A percentile compares a stretch with the other conserved stretches of the same genome.
These are phyloP conservation scores for Stomatorhinus ivindoensis DNA, from an alignment of 2,113 vertebrate species.

Conservation along the genomic window DNA sequence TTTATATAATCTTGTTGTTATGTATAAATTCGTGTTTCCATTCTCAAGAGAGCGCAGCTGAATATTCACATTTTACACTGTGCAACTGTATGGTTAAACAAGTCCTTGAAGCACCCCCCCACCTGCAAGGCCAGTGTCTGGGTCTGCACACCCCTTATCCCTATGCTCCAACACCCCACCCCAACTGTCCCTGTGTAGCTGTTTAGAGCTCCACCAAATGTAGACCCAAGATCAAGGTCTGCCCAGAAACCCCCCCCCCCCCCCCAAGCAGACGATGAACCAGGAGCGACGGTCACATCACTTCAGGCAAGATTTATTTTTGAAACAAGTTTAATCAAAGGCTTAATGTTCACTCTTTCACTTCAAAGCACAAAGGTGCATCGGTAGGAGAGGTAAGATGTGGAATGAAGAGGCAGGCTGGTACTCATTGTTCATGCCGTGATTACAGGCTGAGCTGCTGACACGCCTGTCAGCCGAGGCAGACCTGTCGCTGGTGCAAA, in stretches of 20 bases:
- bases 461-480: not conserved
- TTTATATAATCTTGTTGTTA: slow-evolving; percentile 15
- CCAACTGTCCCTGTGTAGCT: not conserved
- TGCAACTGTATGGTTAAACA: not conserved
- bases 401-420: not conserved
- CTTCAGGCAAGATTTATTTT: not conserved
- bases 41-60: not conserved
- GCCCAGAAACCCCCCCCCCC: not conserved
- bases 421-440: not conserved
- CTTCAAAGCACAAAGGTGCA: slow-evolving; percentile 19
- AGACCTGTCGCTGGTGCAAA: slow-evolving; percentile 24
- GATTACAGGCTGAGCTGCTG: not conserved
- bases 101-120: not conserved
- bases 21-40: not conserved
- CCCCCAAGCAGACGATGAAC: not conserved
- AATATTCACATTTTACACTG: slow-evolving; percentile 7
- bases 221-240: not conserved
- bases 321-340: not conserved
- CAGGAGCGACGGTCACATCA: not conserved
- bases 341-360: slow-evolving; percentile 12
- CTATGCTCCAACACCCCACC: not conserved
- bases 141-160: not conserved
- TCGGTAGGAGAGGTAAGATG: slow-evolving; percentile 2
- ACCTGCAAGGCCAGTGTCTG: not conserved
- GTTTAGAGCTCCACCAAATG: not conserved